Percentiles rank a stretch among this genome's conserved stretches.
Evolutionary conservation across 2,888 invertebrate species (phyloP).

Genomic region (Cybosia mesomella): DNA sequence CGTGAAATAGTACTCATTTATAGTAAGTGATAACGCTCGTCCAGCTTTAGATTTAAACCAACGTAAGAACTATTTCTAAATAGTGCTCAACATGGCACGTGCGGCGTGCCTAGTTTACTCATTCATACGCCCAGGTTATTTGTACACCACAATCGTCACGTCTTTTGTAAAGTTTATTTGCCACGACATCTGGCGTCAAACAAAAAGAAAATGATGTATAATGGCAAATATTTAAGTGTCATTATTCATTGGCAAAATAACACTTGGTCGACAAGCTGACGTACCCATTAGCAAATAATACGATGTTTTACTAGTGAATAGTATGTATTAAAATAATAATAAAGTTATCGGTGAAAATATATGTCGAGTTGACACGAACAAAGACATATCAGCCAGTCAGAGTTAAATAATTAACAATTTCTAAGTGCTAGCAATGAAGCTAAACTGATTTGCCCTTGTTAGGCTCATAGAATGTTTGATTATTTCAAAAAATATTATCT

Average conservation of each 20-base stretch:
- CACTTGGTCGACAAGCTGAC: constrained; percentile 36
- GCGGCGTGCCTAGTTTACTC: constrained; percentile 31
- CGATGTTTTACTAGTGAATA: constrained; percentile 29
- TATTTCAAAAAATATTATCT: background rate
- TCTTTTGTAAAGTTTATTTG: constrained; percentile 50
- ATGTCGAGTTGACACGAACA: background rate
- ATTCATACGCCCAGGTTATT: constrained; percentile 45
- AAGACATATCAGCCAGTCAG: background rate
- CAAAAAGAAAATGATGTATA: constrained; percentile 45
- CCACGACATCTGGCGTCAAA: constrained; percentile 26
- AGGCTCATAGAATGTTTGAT: background rate
- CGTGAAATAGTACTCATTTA: constrained; percentile 1
- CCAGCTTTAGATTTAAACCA: background rate
- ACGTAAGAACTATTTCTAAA: background rate
- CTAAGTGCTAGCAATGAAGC: background rate
- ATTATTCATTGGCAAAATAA: constrained; percentile 44
- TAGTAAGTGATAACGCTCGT: background rate
- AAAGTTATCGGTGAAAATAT: background rate
- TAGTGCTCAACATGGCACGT: constrained; percentile 21
- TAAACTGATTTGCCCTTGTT: background rate
- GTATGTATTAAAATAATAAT: constrained; percentile 1
- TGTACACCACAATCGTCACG: constrained; percentile 46
- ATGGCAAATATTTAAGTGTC: constrained; percentile 41
- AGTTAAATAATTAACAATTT: background rate
- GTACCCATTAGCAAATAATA: constrained; percentile 39